A percentile compares a stretch with the other conserved stretches of the same genome.
Conservation (phyloP, 1,140 invertebrate species). For the Procambarus clarkii region DNA sequence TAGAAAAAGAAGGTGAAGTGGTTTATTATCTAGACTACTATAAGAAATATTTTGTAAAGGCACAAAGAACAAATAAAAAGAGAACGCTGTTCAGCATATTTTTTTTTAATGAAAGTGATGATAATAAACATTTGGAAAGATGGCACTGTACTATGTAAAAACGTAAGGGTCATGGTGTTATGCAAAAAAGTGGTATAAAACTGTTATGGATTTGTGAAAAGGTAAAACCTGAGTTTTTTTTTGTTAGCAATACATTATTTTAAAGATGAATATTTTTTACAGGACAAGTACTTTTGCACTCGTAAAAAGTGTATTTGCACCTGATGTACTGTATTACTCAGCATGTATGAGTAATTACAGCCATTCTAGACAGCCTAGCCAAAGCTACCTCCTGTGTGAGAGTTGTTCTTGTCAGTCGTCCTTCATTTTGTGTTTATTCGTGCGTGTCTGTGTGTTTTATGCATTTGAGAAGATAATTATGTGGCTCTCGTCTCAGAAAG, state of each 20-base stretch:
- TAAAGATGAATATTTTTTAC: conserved; percentile 39
- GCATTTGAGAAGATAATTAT: too few species aligned
- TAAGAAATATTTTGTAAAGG: conserved; percentile 38
- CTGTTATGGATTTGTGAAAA: conserved; percentile 43
- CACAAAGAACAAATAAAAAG: too few species aligned
- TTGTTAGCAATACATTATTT: conserved; percentile 34
- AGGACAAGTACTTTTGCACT: conserved; percentile 33
- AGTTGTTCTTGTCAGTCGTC: too few species aligned
- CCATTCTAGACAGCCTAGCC: too few species aligned
- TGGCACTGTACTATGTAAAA: conserved; percentile 17
- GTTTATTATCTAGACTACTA: conserved; percentile 25
- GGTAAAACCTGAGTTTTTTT: conserved; percentile 9
- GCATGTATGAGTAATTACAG: conserved; percentile 33
- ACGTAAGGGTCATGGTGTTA: conserved; percentile 10
- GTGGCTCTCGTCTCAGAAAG: too few species aligned
- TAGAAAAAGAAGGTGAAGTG: conserved; percentile 25
- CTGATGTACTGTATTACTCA: conserved; percentile 40
- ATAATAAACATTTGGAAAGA: conserved; percentile 19
- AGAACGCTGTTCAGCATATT: not conserved
- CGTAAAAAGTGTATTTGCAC: conserved; percentile 27
- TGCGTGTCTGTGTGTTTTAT: too few species aligned
- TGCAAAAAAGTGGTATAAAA: conserved; percentile 29
- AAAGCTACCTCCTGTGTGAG: too few species aligned
- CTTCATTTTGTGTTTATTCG: too few species aligned
- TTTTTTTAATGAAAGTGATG: conserved; percentile 18